A percentile compares a stretch with the other conserved stretches of the same genome.
Conservation (phyloP, 1,140 invertebrate species). For the Trichogramma pretiosum region DNA sequence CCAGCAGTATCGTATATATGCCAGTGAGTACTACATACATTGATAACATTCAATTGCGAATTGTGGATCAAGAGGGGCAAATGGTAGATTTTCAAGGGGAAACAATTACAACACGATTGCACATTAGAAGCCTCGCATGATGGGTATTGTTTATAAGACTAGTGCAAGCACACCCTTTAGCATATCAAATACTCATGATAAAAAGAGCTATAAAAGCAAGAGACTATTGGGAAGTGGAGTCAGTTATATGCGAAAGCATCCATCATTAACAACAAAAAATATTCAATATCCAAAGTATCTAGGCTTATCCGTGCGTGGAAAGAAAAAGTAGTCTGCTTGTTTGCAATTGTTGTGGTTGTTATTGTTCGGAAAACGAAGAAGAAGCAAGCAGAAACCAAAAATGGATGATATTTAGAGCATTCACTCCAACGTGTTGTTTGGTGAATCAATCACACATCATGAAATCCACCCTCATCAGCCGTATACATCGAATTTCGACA, state of each 20-base stretch:
- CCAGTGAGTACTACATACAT: conserved; percentile 10
- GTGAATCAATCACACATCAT: conserved; percentile 30
- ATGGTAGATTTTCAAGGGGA: conserved; percentile 20
- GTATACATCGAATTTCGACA: conserved; percentile 29
- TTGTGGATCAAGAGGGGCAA: conserved; percentile 20
- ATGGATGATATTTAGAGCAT: not conserved
- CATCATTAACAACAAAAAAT: conserved; percentile 18
- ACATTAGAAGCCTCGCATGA: conserved; percentile 11
- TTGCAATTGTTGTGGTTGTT: not conserved
- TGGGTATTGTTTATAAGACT: conserved; percentile 1
- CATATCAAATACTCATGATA: too few relatives aligned
- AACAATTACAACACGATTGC: conserved; percentile 24
- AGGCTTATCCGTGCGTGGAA: conserved; percentile 15
- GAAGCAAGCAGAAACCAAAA: too few relatives aligned
- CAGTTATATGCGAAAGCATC: conserved; percentile 10
- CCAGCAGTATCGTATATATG: conserved; percentile 16
- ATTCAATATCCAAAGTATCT: conserved; percentile 18
- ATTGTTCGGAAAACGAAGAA: too few relatives aligned
- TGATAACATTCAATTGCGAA: conserved; percentile 10
- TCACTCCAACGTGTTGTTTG: conserved; percentile 8
- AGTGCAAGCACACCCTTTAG: too few relatives aligned
- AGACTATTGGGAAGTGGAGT: conserved; percentile 5
- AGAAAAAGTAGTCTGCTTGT: too few relatives aligned
- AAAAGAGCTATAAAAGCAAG: too few relatives aligned
- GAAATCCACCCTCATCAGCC: too few relatives aligned